Evolutionary conservation across 2,888 invertebrate genomes (phyloP), one percentile per base, ranked within the genome.

Genomic region (Xestia xanthographa): DNA sequence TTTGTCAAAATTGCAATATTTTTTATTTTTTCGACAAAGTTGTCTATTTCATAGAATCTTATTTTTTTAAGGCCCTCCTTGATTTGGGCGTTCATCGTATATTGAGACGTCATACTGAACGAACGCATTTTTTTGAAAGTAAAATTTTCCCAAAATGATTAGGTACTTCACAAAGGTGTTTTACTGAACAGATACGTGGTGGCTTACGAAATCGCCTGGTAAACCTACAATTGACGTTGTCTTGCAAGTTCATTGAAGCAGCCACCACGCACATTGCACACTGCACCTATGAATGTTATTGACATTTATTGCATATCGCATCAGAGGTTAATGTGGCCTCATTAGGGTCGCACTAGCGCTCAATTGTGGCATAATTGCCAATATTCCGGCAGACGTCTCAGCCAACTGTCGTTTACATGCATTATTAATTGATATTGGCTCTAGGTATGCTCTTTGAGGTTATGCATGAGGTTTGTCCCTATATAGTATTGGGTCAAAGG

Each of bases 401-500:
- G 79, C 72, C 82, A 86, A 84, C 81, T 84, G 88, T 85, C 87
- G 79, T 86, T 85, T 84, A 84, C 87, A 87, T 90, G 86, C 83
- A 89, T 86, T 87, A 88, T 84, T 88, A 89, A 90, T 90, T 90
- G 88, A 89, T 87, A 60, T 60, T 60, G 60, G 20, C 9, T 20
- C 34, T 34, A 60, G 60, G 60, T 29, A 4, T 29, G 1, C 60
- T 29, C 60, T 29, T 58, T 58, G 58, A 29, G 20, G 60, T 60
- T 34, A 34, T 60, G 20, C 9, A 60, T 60, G 20, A 20, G 20
- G 50, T 34, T 34, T 58, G 66, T 53, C n/a, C 26, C 26, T 43
- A 60, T 17, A 48, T 65, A 14, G 5, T 45, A 34, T 17, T 53
- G 17, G 14, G 20, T 62, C 17, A 38, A 69, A 69, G 9, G 48